phyloP scores from a whole-genome alignment of 1,140 invertebrate species.

The Zophobas atratus region DNA sequence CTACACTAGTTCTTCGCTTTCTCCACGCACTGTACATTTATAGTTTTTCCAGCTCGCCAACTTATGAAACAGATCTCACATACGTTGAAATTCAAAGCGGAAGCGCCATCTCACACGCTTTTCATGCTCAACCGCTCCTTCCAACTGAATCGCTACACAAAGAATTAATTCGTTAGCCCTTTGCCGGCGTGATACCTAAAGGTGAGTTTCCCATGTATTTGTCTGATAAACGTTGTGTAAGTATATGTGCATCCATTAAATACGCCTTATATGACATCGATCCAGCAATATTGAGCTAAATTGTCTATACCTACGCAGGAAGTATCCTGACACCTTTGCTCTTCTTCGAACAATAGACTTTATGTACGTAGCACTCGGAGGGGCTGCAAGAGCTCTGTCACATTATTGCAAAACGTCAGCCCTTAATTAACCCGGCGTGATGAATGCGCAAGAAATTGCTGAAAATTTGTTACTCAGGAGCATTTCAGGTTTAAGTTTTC shows the following conservation, averaged over 20 bases:
- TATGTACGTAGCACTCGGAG: neutral
- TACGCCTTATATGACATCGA: constrained; percentile 30
- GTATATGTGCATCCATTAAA: constrained; percentile 40
- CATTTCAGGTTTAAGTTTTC: no score
- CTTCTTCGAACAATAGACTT: neutral
- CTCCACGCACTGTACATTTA: no score
- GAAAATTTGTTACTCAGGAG: no score
- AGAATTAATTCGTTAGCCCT: neutral
- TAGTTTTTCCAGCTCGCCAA: neutral
- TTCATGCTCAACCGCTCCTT: constrained; percentile 1
- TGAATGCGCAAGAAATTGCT: no score
- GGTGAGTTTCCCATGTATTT: constrained; percentile 2
- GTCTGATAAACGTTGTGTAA: constrained; percentile 26
- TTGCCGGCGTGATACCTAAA: neutral
- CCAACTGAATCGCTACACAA: neutral
- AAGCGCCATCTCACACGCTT: neutral
- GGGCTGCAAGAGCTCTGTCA: neutral
- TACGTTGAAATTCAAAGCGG: neutral
- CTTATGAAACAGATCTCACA: neutral
- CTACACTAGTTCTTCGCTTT: no score
- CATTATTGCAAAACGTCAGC: neutral
- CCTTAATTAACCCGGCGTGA: no score
- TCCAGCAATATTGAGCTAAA: neutral
- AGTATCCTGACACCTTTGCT: neutral
- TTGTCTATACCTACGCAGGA: neutral